Conservation (phyloP, 1,140 invertebrate genomes). For the Steinernema feltiae region DNA sequence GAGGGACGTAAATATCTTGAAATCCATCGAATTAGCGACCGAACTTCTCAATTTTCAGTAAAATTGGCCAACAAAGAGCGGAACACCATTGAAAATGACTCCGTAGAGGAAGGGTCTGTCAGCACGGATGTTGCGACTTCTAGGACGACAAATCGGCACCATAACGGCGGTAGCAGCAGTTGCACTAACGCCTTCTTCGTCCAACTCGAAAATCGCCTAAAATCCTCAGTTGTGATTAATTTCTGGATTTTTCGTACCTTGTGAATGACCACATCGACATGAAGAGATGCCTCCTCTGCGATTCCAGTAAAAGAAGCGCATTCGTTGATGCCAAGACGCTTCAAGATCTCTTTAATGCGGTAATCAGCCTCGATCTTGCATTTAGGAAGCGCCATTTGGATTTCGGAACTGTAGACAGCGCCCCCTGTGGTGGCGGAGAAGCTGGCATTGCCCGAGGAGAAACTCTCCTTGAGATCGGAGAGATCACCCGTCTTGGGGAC, state of each 20-base stretch:
- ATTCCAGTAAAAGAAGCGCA: background rate
- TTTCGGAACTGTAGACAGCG: background rate
- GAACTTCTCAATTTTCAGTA: too few relatives aligned
- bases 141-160: background rate
- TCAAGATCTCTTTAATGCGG: background rate
- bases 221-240: background rate
- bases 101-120: background rate
- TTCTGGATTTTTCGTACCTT: background rate
- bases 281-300: background rate
- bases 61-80: background rate
- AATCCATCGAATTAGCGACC: too few relatives aligned
- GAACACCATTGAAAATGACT: background rate
- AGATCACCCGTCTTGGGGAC: background rate
- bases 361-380: background rate
- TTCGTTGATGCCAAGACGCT: background rate
- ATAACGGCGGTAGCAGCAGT: background rate
- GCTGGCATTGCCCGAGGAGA: conserved; percentile 43
- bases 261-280: background rate
- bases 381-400: background rate
- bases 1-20: too few relatives aligned
- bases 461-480: conserved; percentile 2
- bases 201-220: background rate
- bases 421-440: conserved; percentile 27
- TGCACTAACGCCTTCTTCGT: background rate
- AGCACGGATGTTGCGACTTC: background rate